phyloP scores from a whole-genome alignment of 2,797 vertebrate species.

The Melanotaenia nigrans region DNA sequence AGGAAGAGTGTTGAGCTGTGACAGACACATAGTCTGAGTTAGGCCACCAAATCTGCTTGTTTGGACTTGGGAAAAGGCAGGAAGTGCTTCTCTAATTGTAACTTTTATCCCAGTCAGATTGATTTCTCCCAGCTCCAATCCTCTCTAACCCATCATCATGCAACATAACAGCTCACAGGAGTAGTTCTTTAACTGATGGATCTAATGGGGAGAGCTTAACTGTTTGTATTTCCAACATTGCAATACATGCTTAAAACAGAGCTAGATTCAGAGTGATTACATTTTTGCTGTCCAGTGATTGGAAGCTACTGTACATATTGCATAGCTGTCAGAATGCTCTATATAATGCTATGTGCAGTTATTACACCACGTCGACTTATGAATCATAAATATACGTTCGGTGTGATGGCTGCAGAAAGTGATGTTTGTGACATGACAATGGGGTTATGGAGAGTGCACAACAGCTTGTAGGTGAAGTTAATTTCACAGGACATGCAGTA shows the following conservation, averaged over 20 bases:
- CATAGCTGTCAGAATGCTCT: constrained; percentile 38
- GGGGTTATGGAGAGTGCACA: constrained; percentile 58
- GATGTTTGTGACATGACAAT: constrained; percentile 20
- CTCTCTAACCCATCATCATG: neutral
- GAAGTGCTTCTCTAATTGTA: constrained; percentile 58
- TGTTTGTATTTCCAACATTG: constrained; percentile 12
- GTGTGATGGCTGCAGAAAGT: constrained; percentile 21
- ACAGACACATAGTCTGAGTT: constrained; percentile 55
- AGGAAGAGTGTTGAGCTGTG: constrained; percentile 42
- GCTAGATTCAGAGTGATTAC: constrained; percentile 13
- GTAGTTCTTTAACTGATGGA: constrained; percentile 4
- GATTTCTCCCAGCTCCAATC: constrained; percentile 43
- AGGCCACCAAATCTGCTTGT: constrained; percentile 53
- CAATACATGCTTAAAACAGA: neutral
- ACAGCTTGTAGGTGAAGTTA: constrained; percentile 51
- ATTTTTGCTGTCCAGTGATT: constrained; percentile 27
- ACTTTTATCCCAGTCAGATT: constrained; percentile 45
- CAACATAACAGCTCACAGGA: constrained; percentile 7
- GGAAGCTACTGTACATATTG: constrained; percentile 35
- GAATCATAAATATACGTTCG: constrained; percentile 36
- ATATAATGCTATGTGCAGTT: constrained; percentile 63
- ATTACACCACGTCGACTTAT: constrained; percentile 34
- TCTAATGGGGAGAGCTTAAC: neutral
- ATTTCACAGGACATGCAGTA: constrained; percentile 48
- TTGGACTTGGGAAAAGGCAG: constrained; percentile 51